Evolutionary conservation across 2,797 vertebrate genomes (phyloP).

Genomic region (Brachyalestes nurse): DNA sequence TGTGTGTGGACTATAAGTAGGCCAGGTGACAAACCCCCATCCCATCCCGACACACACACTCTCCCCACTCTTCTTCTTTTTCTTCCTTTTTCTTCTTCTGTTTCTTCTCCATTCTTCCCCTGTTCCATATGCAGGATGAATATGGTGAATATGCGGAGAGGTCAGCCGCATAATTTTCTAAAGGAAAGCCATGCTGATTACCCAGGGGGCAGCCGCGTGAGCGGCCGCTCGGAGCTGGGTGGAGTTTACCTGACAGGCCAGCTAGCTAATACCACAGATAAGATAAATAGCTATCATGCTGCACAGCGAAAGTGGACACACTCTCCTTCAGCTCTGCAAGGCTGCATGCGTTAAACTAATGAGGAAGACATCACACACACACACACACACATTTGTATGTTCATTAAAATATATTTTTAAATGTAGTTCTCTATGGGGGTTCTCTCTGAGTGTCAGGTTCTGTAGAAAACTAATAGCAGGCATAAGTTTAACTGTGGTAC

Average conservation of each 20-base stretch:
- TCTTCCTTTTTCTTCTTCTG: conserved; percentile 60
- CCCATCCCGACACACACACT: background rate
- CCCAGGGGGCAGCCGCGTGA: conserved; percentile 46
- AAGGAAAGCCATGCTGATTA: conserved; percentile 68
- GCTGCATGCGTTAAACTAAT: conserved; percentile 61
- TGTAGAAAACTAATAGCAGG: background rate
- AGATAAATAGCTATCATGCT: conserved; percentile 59
- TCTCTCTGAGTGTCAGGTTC: background rate
- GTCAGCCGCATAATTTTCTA: conserved; percentile 76
- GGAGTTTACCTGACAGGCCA: conserved; percentile 57
- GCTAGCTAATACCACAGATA: conserved; percentile 56
- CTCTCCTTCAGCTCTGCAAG: conserved; percentile 57
- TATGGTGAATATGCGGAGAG: conserved; percentile 78
- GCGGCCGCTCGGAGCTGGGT: conserved; percentile 38
- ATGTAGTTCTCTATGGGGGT: background rate
- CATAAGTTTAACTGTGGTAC: background rate
- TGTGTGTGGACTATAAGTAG: conserved; percentile 39
- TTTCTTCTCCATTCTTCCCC: conserved; percentile 55
- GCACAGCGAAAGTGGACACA: conserved; percentile 65
- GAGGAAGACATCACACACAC: conserved; percentile 13
- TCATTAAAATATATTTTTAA: background rate
- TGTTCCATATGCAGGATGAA: conserved; percentile 71
- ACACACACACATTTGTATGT: background rate
- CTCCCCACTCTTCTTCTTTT: conserved; percentile 53
- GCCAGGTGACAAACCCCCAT: conserved; percentile 22